phyloP scores from a whole-genome alignment of 2,113 vertebrate species.

The Melanerpes formicivorus region DNA sequence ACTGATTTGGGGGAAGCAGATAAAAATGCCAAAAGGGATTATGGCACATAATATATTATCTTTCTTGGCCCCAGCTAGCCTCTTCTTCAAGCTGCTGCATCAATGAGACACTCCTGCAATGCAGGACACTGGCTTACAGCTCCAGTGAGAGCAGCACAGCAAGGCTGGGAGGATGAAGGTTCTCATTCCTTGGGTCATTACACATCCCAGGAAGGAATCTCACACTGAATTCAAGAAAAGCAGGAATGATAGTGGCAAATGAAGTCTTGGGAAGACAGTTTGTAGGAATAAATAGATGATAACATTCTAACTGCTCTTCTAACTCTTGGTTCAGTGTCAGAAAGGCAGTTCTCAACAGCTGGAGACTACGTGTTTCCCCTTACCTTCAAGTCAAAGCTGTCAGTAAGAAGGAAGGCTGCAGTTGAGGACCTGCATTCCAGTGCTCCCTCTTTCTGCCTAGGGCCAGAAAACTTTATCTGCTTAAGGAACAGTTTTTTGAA shows the following conservation, averaged over 20 bases:
- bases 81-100: neutral
- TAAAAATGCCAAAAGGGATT: neutral
- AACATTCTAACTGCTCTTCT: neutral
- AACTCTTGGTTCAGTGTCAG: neutral
- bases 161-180: neutral
- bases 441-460: neutral
- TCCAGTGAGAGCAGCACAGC: rapidly evolving
- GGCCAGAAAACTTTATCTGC: neutral
- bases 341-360: neutral
- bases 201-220: neutral
- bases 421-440: neutral
- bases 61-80: neutral
- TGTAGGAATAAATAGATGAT: neutral
- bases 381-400: neutral
- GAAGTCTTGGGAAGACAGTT: neutral
- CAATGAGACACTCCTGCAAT: too few species aligned
- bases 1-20: neutral
- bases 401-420: neutral
- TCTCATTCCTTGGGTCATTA: neutral
- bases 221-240: neutral
- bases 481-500: neutral
- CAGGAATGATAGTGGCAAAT: neutral
- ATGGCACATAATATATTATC: neutral
- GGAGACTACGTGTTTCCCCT: neutral
- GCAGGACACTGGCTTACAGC: neutral